Percentiles rank a stretch among this genome's conserved stretches.
These are phyloP conservation scores for Geothlypis trichas DNA, from an alignment of 2,113 vertebrate species.

Conservation along the genomic window DNA sequence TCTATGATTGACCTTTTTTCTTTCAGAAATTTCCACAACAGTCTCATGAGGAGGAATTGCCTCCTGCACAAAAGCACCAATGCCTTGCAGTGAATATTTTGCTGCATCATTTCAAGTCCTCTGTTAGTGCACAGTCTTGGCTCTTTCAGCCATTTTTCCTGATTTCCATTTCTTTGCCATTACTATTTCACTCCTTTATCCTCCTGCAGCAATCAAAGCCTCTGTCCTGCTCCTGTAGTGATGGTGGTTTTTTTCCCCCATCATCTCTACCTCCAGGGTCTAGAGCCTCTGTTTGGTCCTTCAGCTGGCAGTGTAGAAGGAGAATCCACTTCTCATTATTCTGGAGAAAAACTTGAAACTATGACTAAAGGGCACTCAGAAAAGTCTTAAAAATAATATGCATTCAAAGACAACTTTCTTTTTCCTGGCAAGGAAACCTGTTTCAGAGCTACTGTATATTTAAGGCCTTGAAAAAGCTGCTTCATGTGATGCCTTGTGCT, in stretches of 20 bases:
- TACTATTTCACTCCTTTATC: not conserved
- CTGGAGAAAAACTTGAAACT: not conserved
- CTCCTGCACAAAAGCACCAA: rapidly evolving
- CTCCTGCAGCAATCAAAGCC: not conserved
- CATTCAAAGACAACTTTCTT: not conserved
- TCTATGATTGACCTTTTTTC: rapidly evolving
- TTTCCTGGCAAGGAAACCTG: not conserved
- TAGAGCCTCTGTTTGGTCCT: not conserved
- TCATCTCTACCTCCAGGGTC: not conserved
- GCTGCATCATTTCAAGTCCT: not conserved
- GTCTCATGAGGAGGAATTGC: rapidly evolving
- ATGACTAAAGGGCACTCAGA: not conserved
- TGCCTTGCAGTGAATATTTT: not conserved
- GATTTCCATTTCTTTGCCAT: not conserved
- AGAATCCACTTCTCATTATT: not conserved
- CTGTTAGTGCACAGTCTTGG: not conserved
- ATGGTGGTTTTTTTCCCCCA: not conserved
- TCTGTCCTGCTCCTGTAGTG: not conserved
- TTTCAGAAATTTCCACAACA: not conserved
- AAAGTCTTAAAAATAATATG: not conserved
- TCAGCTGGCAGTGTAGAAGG: not conserved
- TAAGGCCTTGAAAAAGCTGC: not conserved
- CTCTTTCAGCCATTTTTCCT: not conserved
- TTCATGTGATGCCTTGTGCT: not conserved
- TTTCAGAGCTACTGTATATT: not conserved